Percentiles rank a stretch among this genome's conserved stretches.
phyloP scores from a whole-genome alignment of 2,113 vertebrate species.

The Cyprinodon brontotheroides region DNA sequence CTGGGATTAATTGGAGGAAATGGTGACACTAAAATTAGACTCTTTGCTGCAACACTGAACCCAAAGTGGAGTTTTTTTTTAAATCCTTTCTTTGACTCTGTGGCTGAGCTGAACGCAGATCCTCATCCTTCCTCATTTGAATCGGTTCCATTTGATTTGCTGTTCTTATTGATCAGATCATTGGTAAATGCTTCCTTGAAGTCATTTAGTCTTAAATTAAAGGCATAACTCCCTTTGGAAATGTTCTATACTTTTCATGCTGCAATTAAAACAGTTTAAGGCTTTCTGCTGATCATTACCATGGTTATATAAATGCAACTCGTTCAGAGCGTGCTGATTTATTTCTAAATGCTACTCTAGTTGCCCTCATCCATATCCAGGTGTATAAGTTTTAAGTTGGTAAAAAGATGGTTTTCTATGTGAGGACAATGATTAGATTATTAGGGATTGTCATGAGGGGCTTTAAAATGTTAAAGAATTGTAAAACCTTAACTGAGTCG shows the following conservation, averaged over 20 bases:
- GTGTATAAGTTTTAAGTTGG: not conserved
- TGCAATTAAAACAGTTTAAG: not conserved
- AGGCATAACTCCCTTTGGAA: too few species aligned
- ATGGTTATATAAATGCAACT: not conserved
- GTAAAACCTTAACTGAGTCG: conserved; percentile 41
- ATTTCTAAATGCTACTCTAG: not conserved
- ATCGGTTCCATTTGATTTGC: not conserved
- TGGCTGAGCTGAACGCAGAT: too few species aligned
- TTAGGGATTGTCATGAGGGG: conserved; percentile 35
- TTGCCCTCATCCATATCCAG: not conserved
- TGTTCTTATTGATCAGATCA: not conserved
- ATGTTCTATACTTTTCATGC: not conserved
- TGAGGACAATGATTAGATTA: conserved; percentile 27
- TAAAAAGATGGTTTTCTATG: not conserved
- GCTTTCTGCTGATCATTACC: not conserved
- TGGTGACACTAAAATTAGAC: too few species aligned
- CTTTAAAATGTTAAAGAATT: conserved; percentile 27
- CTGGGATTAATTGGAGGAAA: too few species aligned
- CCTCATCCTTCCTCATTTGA: not conserved
- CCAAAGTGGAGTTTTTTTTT: too few species aligned
- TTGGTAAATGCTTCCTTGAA: too few species aligned
- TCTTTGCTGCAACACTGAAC: too few species aligned
- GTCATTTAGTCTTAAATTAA: too few species aligned
- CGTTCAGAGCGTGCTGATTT: not conserved
- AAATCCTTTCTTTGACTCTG: too few species aligned